Percentiles rank a stretch among this genome's conserved stretches.
Evolutionary conservation across 2,888 invertebrate species (phyloP).

Genomic region (Cyaniris semiargus): DNA sequence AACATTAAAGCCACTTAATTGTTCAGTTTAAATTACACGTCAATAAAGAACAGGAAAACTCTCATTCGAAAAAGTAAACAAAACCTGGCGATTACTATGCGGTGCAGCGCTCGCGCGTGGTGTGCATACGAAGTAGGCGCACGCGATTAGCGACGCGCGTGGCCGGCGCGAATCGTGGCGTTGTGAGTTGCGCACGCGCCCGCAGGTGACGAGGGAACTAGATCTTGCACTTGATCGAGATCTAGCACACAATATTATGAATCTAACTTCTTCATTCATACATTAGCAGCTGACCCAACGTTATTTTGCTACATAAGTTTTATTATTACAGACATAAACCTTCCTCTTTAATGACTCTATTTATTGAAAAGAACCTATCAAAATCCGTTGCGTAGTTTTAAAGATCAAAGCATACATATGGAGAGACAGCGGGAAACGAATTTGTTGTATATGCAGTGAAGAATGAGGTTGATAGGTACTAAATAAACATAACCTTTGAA

Average conservation of each 20-base stretch:
- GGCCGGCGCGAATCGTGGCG: constrained; percentile 36
- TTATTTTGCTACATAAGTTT: no score
- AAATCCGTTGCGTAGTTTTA: not conserved
- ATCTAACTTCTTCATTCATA: no score
- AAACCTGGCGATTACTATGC: constrained; percentile 41
- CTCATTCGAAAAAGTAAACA: constrained; percentile 41
- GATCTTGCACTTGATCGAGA: not conserved
- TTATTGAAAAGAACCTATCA: no score
- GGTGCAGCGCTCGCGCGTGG: constrained; percentile 36
- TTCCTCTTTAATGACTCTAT: no score
- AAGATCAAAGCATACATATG: not conserved
- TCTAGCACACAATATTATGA: not conserved
- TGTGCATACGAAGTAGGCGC: constrained; percentile 39
- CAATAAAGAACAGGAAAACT: constrained; percentile 41
- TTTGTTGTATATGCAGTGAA: not conserved
- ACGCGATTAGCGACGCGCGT: constrained; percentile 36
- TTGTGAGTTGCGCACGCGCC: constrained; percentile 36
- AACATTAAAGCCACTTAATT: constrained; percentile 18
- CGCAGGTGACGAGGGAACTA: constrained; percentile 11
- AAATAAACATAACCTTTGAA: not conserved
- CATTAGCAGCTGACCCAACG: no score
- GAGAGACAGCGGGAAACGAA: not conserved
- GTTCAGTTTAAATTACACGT: constrained; percentile 18
- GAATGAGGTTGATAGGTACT: not conserved
- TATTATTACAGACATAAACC: no score